Evolutionary conservation across 2,888 invertebrate species (phyloP), one percentile per base, ranked within the genome.

Genomic region (Perithous albicinctus): DNA sequence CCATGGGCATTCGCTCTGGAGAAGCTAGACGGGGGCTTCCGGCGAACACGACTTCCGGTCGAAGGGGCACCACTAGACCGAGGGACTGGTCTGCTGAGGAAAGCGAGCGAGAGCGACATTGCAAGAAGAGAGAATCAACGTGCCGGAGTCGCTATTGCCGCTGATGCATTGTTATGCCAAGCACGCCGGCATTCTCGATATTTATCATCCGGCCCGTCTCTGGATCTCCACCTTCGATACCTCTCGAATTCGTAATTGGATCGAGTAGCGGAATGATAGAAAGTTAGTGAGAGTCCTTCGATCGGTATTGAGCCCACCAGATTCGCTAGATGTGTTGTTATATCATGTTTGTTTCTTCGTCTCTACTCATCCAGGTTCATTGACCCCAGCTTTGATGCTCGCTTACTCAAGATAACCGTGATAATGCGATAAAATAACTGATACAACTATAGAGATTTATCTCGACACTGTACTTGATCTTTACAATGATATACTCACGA

Each of bases 1-100:
- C 87, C 86, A 84, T 83, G 72, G 63, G 78, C 72, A 76, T 54
- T 76, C 78, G 78, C 29, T 81, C 81, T 69, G 69, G 69, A 81
- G 85, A 87, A 89, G 88, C 88, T 87, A 89, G 89, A 82, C 88
- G 70, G 63, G 79, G 87, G 88, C 89, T 91, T 91, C 91, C 91
- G 90, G 85, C 86, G 87, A 83, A 86, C 80, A 69, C 84, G 85
- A 88, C 89, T 91, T 91, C 91, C 91, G 90, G 88, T 85, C 82
- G 88, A 84, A 83, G 85, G 86, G 87, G 89, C 77, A 67, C 80
- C 77, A 77, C 76, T 77, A 83, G 80, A 80, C 75, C 76, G 79
- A 79, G 73, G 54, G 79, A 67, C 43, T 32, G 80, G 70, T 38
- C 54, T 20, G 66, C 15, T 48, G 46, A 80, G 38, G 63, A 59